phyloP scores from a whole-genome alignment of 2,797 vertebrate genomes.

The Carapus acus region DNA sequence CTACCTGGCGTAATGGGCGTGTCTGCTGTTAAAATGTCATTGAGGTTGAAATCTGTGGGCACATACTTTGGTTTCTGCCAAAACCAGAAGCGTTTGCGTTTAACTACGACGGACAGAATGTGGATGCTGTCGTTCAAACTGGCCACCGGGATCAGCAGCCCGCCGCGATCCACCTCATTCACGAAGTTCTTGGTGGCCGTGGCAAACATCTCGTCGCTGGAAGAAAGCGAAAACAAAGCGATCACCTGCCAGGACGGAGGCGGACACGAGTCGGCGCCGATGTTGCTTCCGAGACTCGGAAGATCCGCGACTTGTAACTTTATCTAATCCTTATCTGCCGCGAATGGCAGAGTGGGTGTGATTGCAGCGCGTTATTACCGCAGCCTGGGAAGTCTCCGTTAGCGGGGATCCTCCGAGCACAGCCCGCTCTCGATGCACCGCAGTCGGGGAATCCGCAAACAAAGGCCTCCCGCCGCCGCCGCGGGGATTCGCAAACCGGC shows the following conservation, averaged over 20 bases:
- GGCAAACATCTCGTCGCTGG: constrained; percentile 80
- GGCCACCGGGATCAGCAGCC: constrained; percentile 79
- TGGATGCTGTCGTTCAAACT: constrained; percentile 78
- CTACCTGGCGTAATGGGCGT: constrained; percentile 78
- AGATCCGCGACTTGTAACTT: background rate
- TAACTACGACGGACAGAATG: constrained; percentile 80
- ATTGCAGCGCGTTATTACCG: background rate
- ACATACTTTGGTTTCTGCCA: constrained; percentile 88
- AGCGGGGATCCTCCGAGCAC: background rate
- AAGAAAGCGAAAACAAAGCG: constrained; percentile 1
- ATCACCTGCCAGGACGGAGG: background rate
- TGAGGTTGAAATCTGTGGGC: constrained; percentile 78
- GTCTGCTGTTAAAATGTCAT: constrained; percentile 79
- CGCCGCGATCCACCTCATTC: constrained; percentile 79
- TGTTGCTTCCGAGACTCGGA: background rate
- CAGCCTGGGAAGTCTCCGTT: too few species aligned
- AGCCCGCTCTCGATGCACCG: background rate
- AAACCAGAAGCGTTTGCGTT: constrained; percentile 78
- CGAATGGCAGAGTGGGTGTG: too few species aligned
- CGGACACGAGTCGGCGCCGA: background rate
- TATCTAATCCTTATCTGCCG: too few species aligned
- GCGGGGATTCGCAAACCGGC: background rate
- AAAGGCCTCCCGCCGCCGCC: background rate
- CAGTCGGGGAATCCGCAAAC: background rate
- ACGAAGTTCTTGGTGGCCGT: constrained; percentile 86